These are phyloP conservation scores for Harlomillsia oculata DNA, from an alignment of 1,140 invertebrate species.

Conservation along the genomic window DNA sequence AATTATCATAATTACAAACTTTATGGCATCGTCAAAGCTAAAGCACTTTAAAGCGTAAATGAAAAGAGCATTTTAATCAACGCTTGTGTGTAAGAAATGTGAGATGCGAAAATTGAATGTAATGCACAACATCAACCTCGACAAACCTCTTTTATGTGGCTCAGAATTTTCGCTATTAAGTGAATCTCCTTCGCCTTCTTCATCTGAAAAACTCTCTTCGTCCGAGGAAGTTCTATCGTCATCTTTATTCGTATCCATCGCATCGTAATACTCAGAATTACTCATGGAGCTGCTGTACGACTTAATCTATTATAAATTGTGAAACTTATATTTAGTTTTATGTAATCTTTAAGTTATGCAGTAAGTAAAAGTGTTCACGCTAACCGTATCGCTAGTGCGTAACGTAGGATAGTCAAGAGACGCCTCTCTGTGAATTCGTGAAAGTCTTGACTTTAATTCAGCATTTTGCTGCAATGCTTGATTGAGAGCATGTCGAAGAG, in stretches of 20 bases:
- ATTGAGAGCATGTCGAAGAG: slow-evolving; percentile 49
- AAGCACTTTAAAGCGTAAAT: too few relatives aligned
- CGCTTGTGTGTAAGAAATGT: too few relatives aligned
- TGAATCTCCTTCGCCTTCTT: slow-evolving; percentile 36
- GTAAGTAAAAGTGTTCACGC: slow-evolving; percentile 4
- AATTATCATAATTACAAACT: too few relatives aligned
- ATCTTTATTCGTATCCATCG: slow-evolving; percentile 50
- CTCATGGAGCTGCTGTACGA: slow-evolving; percentile 68
- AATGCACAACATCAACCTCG: too few relatives aligned
- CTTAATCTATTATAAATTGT: slow-evolving; percentile 27
- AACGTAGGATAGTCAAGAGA: slow-evolving; percentile 35
- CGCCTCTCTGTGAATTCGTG: slow-evolving; percentile 52
- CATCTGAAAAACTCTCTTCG: slow-evolving; percentile 45
- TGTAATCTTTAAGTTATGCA: not conserved
- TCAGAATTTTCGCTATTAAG: slow-evolving; percentile 34
- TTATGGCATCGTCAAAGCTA: not conserved
- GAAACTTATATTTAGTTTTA: not conserved
- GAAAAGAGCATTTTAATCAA: too few relatives aligned
- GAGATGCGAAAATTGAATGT: too few relatives aligned
- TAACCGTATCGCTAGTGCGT: slow-evolving; percentile 36
- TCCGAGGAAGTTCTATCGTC: slow-evolving; percentile 56
- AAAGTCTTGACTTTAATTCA: slow-evolving; percentile 55
- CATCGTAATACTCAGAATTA: slow-evolving; percentile 75
- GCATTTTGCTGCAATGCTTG: slow-evolving; percentile 62
- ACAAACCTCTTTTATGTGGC: slow-evolving; percentile 30